Evolutionary conservation across 2,888 invertebrate species (phyloP).

Genomic region (Sialis lutaria): DNA sequence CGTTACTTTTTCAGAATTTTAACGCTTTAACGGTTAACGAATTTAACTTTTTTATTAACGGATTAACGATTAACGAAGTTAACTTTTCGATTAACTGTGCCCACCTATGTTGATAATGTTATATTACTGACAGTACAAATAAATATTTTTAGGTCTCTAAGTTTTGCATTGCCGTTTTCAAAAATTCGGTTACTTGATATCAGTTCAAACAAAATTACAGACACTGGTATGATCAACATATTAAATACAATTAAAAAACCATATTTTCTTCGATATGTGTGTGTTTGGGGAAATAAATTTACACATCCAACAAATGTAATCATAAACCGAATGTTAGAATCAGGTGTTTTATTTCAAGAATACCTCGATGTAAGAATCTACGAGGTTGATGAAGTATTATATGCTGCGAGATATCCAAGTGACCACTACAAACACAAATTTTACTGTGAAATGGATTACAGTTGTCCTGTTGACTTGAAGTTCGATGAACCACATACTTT

Average conservation of each 20-base stretch:
- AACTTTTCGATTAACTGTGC: too few species aligned
- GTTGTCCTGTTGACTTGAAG: constrained; percentile 18
- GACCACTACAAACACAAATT: constrained; percentile 33
- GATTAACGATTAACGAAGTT: too few species aligned
- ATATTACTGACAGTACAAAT: not conserved
- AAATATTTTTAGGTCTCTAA: constrained; percentile 25
- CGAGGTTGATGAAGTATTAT: constrained; percentile 20
- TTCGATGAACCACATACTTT: not conserved
- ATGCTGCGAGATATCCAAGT: constrained; percentile 24
- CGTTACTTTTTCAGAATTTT: too few species aligned
- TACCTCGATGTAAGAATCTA: constrained; percentile 27
- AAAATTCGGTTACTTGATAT: constrained; percentile 38
- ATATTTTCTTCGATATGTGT: constrained; percentile 22
- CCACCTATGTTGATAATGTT: too few species aligned
- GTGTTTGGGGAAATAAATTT: constrained; percentile 27
- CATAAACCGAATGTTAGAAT: constrained; percentile 22
- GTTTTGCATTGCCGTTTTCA: constrained; percentile 35
- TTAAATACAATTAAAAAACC: constrained; percentile 38
- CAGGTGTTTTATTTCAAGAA: constrained; percentile 23
- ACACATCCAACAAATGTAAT: constrained; percentile 20
- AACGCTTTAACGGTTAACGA: too few species aligned
- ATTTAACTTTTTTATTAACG: too few species aligned
- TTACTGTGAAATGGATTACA: constrained; percentile 33
- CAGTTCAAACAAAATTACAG: constrained; percentile 33
- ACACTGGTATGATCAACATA: constrained; percentile 32